Conservation (phyloP, 64 coral and sea anemone species). For the Pachyseris speciosa region DNA sequence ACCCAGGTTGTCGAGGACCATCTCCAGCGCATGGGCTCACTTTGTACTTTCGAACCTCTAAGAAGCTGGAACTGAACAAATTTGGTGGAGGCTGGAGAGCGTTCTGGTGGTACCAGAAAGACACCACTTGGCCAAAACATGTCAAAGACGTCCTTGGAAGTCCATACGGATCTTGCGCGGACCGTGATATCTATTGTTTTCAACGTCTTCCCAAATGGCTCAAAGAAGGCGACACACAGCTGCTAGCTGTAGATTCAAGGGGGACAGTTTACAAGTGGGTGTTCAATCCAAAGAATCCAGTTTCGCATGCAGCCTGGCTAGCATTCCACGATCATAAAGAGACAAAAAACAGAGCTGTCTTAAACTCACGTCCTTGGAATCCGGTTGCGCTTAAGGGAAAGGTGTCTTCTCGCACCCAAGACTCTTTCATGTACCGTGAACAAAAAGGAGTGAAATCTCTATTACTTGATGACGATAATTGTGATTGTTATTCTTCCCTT, state of each 20-base stretch:
- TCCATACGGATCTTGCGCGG: slow-evolving; percentile 29
- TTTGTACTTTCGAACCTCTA: slow-evolving; percentile 55
- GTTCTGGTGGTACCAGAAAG: slow-evolving; percentile 72
- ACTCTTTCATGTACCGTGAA: not conserved
- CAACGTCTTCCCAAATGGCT: slow-evolving; percentile 70
- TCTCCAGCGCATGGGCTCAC: slow-evolving; percentile 34
- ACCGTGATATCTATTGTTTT: slow-evolving; percentile 40
- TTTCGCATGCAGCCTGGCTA: slow-evolving; percentile 56
- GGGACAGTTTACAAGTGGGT: slow-evolving; percentile 77
- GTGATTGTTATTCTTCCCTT: not conserved
- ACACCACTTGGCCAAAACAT: not conserved
- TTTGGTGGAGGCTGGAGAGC: slow-evolving; percentile 67
- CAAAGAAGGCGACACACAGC: slow-evolving; percentile 41
- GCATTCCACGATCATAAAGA: slow-evolving; percentile 72
- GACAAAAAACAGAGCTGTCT: slow-evolving; percentile 2
- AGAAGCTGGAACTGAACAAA: slow-evolving; percentile 10
- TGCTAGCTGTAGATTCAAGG: slow-evolving; percentile 27
- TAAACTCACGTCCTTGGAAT: slow-evolving; percentile 51
- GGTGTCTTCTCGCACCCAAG: not conserved
- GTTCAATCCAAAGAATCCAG: slow-evolving; percentile 50
- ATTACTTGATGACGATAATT: not conserved
- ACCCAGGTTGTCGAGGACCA: slow-evolving; percentile 54
- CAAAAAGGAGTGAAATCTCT: slow-evolving; percentile 5
- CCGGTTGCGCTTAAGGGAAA: slow-evolving; percentile 61
- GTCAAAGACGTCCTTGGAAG: slow-evolving; percentile 48